Conservation (phyloP, 2,113 vertebrate genomes). For the Sylvilagus bachmani region DNA sequence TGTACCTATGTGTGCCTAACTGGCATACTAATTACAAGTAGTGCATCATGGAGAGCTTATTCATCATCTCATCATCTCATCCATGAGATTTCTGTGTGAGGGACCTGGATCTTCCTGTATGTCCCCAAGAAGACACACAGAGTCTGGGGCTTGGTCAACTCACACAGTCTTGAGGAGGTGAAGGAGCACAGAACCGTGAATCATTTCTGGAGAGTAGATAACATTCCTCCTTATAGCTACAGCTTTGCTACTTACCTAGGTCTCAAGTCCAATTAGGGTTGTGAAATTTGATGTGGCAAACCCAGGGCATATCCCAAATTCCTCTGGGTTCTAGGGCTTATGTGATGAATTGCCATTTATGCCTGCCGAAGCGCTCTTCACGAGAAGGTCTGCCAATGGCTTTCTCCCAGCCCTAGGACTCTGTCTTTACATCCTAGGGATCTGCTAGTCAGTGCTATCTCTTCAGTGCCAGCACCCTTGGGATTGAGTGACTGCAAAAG, state of each 20-base stretch:
- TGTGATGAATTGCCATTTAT: not conserved
- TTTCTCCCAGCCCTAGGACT: too few relatives aligned
- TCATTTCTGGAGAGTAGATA: too few relatives aligned
- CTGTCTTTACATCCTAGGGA: too few relatives aligned
- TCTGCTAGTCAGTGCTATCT: not conserved
- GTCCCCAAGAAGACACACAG: not conserved
- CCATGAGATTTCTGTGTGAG: not conserved
- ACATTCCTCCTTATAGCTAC: not conserved
- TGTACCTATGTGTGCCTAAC: not conserved
- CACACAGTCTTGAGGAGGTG: accelerated
- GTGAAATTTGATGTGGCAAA: too few relatives aligned
- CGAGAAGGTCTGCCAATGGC: too few relatives aligned
- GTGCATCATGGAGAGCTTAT: too few relatives aligned
- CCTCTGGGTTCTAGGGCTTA: not conserved
- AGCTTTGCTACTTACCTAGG: not conserved
- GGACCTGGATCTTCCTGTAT: not conserved
- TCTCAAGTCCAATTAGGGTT: accelerated
- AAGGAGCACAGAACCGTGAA: too few relatives aligned
- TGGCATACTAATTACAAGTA: not conserved
- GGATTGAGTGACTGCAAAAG: not conserved
- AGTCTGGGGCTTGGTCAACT: not conserved
- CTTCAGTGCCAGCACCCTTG: not conserved
- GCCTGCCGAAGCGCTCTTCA: accelerated
- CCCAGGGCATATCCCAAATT: accelerated
- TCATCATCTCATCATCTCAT: not conserved